Base-by-base conservation (phyloP, 2,888 invertebrate species). In the Kuschelorhynchus macadamiae region DNA sequence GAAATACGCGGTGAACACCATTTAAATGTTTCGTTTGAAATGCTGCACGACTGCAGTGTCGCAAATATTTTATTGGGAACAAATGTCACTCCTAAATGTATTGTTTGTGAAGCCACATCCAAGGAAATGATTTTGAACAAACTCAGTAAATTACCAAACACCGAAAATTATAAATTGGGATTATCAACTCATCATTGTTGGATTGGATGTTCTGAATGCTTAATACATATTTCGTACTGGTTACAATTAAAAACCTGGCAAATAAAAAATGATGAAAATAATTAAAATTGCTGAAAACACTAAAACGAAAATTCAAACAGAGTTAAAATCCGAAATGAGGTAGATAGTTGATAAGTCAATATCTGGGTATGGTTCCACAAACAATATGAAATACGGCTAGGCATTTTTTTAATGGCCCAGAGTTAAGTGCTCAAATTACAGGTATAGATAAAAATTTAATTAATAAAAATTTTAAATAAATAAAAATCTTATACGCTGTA, bases 211-310 rank as follows among this genome's bases (percentile, higher is more conserved):
- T 46, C 20, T 46, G 46, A 46, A 20, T 20, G 20, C 11, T 36
- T 36, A 36, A n/a, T 36, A 36, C 36, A 36, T 11, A 36, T 36
- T 11, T 12, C 36, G n/a, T 46, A 46, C 12, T 18, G 46, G 1
- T 20, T 78, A 12, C 68, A 71, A 11, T 57, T 76, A 11, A 68
- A 72, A 56, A 64, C 74, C 65, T 78, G 77, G 77, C 77, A 78
- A 67, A 75, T 75, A 30, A 72, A 74, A 8, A 75, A 74, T 12
- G 67, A 39, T 39, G 69, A 74, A 71, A 71, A 67, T 41, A 73
- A 76, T 70, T 65, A 50, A 55, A 67, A 53, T 64, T 41, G 25
- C 50, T 71, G 57, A 71, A 70, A 60, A 73, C 71, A 63, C 65
- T 69, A 69, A 73, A 72, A 55, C 18, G 36, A 7, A 14, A 36